Conservation (phyloP, 2,797 vertebrate species). For the Clarias pachynema region DNA sequence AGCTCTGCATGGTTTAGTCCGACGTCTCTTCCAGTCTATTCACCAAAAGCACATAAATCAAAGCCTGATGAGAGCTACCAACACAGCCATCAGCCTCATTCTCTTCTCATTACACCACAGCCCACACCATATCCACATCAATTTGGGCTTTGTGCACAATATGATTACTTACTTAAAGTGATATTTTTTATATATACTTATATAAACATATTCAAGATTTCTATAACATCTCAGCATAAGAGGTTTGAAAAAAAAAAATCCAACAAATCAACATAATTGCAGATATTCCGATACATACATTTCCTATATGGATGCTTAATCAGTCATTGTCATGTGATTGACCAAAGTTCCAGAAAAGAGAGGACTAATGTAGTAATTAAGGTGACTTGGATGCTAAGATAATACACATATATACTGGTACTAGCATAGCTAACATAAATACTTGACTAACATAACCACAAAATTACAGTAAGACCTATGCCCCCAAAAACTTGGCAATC, state of each 20-base stretch:
- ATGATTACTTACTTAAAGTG: not conserved
- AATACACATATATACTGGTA: not conserved
- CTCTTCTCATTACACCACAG: constrained; percentile 41
- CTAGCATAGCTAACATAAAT: too few species aligned
- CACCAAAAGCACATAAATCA: constrained; percentile 64
- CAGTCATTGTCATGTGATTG: not conserved
- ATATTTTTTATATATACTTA: not conserved
- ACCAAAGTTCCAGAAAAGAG: constrained; percentile 34
- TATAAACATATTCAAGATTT: not conserved
- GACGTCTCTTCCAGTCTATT: constrained; percentile 53
- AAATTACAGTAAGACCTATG: not conserved
- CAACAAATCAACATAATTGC: not conserved
- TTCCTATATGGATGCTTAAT: not conserved
- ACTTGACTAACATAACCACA: not conserved
- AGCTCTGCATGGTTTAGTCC: constrained; percentile 59
- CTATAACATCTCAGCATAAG: not conserved
- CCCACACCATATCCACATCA: constrained; percentile 18
- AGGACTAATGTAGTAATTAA: constrained; percentile 31
- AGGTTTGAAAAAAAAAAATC: not conserved
- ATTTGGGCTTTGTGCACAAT: constrained; percentile 17
- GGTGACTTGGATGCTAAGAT: not conserved
- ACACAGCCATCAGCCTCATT: constrained; percentile 31
- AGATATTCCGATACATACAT: not conserved
- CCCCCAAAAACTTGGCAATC: not conserved
- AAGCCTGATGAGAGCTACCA: constrained; percentile 59